phyloP scores from a whole-genome alignment of 2,113 vertebrate genomes.

The Castor canadensis region DNA sequence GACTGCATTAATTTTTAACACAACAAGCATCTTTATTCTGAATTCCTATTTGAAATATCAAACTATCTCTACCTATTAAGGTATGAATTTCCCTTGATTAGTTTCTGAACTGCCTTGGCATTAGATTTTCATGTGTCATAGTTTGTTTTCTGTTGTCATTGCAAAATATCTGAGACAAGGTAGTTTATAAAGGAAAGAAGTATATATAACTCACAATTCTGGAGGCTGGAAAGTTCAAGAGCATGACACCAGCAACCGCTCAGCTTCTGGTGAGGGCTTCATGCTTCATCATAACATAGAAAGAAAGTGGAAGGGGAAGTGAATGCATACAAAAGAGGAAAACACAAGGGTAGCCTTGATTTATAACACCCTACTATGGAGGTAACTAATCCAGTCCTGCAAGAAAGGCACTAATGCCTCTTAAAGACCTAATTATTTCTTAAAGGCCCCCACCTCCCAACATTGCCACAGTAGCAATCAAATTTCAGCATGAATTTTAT shows the following conservation, averaged over 20 bases:
- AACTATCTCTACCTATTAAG: neutral
- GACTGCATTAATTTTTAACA: neutral
- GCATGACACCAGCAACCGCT: neutral
- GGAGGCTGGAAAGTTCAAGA: neutral
- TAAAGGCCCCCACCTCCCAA: neutral
- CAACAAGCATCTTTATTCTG: neutral
- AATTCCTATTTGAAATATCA: neutral
- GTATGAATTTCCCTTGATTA: neutral
- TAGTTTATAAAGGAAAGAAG: no score
- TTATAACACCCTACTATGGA: neutral
- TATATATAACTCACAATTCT: neutral
- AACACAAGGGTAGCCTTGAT: neutral
- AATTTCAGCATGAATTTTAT: neutral
- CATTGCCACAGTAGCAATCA: neutral
- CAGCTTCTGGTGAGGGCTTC: neutral
- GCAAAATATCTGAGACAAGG: neutral
- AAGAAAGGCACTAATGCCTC: neutral
- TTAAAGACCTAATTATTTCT: neutral
- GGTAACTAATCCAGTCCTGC: neutral
- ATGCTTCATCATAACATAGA: neutral
- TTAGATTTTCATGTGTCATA: neutral
- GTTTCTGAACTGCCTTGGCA: neutral
- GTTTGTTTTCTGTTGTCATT: neutral
- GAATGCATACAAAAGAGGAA: neutral
- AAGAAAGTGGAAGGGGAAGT: neutral